phyloP scores from a whole-genome alignment of 2,888 invertebrate genomes.

The Scaptomyza flava region DNA sequence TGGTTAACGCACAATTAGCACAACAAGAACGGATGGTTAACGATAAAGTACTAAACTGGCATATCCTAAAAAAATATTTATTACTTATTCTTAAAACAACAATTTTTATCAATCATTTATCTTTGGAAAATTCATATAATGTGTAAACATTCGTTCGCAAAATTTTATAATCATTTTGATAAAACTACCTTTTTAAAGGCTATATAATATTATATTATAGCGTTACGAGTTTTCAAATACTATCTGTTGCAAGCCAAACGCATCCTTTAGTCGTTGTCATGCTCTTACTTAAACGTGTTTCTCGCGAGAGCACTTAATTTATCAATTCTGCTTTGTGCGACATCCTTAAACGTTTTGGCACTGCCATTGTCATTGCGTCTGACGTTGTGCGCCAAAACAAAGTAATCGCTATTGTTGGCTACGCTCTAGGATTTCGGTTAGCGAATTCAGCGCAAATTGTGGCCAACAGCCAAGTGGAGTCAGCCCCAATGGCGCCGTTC shows the following conservation, averaged over 20 bases:
- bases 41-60: too few species aligned
- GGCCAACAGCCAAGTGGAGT: constrained; percentile 31
- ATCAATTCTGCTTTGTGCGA: constrained; percentile 39
- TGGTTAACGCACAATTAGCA: too few species aligned
- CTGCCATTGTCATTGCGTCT: not conserved
- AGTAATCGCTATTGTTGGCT: constrained; percentile 35
- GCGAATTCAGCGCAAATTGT: constrained; percentile 26
- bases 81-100: too few species aligned
- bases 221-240: not conserved
- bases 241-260: not conserved
- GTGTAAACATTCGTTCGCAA: too few species aligned
- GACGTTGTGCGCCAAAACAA: constrained; percentile 7
- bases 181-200: too few species aligned
- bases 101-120: too few species aligned
- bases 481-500: constrained; percentile 2
- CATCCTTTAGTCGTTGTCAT: not conserved
- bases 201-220: too few species aligned
- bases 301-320: constrained; percentile 49
- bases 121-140: too few species aligned
- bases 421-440: constrained; percentile 21
- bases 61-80: too few species aligned
- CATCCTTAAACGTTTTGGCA: constrained; percentile 39
- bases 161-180: too few species aligned
- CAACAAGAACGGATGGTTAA: too few species aligned
- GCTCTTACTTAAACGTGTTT: constrained; percentile 14